Evolutionary conservation across 2,888 invertebrate genomes (phyloP), one percentile per base, ranked within the genome.

Genomic region (Microctonus hyperodae): DNA sequence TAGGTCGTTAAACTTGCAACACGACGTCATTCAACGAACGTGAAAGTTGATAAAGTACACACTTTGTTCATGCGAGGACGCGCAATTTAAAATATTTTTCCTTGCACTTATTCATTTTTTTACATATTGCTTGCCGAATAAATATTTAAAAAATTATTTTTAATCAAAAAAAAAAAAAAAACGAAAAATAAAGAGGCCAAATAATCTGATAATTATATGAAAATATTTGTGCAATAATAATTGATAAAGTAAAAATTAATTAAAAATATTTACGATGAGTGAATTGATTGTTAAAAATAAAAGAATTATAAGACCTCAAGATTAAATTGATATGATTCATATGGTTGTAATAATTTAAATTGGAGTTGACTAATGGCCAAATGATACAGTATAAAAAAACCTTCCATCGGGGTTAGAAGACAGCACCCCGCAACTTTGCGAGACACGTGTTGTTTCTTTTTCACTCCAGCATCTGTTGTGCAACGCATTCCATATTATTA

Each of bases 1-100:
- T 65, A 59, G 65, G 65, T 59, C 65, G 48, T 59, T 59, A 59
- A 61, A 65, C 65, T 59, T 59, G 5, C 23, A 58, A 37, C 40
- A 37, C 40, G n/a, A 37, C 51, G 22, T 48, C 33, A 57, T 50
- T 55, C 44, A 64, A 51, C 51, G 23, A 40, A 59, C 51, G 58
- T 65, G 65, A 65, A 65, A 65, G 65, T 37, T 37, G 35, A 44
- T 51, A 59, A 53, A 59, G 11, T 16, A 51, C 35, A 33, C 28
- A 31, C 56, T 25, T 44, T 25, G 28, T 55, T 40, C 28, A 40
- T 10, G n/a, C 48, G 48, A 59, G 65, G 51, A 40, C 51, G 22
- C 37, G 22, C 22, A 23, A 23, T 10, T n/a, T 16, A n/a, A 4
- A 44, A 16, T n/a, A 20, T 3, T 44, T 44, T 44, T 37, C 37